phyloP scores from a whole-genome alignment of 2,888 invertebrate species.

The Nymphalis urticae region DNA sequence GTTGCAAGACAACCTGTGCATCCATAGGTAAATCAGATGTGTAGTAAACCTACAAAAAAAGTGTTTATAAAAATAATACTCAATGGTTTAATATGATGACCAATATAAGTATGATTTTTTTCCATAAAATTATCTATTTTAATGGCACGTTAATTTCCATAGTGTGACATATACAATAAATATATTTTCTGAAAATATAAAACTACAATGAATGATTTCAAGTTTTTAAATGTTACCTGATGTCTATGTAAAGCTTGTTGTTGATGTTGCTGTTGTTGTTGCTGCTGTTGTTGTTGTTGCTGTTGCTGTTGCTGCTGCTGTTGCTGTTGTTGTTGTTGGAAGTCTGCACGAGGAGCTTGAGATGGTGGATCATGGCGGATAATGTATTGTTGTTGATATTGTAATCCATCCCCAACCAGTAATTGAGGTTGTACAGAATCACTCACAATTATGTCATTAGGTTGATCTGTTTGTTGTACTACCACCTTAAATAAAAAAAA shows the following conservation, averaged over 20 bases:
- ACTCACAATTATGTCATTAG: constrained; percentile 81
- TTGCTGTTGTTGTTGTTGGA: constrained; percentile 60
- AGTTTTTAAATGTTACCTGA: constrained; percentile 44
- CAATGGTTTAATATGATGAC: neutral
- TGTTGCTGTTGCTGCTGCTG: constrained; percentile 55
- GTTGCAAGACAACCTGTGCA: constrained; percentile 81
- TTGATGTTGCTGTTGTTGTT: constrained; percentile 53
- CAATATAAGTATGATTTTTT: neutral
- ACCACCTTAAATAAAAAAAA: constrained; percentile 60
- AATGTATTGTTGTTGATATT: constrained; percentile 76
- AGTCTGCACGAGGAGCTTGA: constrained; percentile 61
- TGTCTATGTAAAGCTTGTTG: constrained; percentile 65
- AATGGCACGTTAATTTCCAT: constrained; percentile 1
- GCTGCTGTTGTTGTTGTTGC: constrained; percentile 55
- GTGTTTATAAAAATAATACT: constrained; percentile 40
- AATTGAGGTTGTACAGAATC: constrained; percentile 71
- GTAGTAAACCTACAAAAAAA: constrained; percentile 82
- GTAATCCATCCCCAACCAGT: constrained; percentile 73
- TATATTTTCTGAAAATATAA: neutral
- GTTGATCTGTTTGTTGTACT: constrained; percentile 78
- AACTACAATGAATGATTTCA: neutral
- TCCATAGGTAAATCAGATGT: constrained; percentile 80
- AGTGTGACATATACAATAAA: neutral
- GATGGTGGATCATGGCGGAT: constrained; percentile 72
- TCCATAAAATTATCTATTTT: neutral